Evolutionary conservation across 2,797 vertebrate genomes (phyloP), one percentile per base, ranked within the genome.

Genomic region (Platyrinchus mystaceus): DNA sequence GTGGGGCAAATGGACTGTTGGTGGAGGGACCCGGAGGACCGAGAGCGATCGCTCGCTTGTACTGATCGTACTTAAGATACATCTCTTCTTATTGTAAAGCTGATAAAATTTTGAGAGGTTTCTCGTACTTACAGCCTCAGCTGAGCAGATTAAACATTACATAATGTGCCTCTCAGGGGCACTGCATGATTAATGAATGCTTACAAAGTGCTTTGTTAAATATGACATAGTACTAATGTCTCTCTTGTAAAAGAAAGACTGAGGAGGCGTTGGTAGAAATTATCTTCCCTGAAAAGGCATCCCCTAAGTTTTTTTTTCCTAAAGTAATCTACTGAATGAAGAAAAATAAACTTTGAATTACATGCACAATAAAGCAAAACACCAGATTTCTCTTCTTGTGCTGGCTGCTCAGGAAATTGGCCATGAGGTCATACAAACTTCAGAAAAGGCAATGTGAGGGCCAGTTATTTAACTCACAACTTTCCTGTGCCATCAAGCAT

Each of bases 111-210:
- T 87, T 67, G 89, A 94, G 93, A 89, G 87, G 77, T 94, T 96
- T 94, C 94, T 93, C 95, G 94, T 96, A 67, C 87, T 91, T 91
- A 88, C 74, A 90, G 80, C 81, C 84, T 93, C 75, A 64, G 52
- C 78, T 68, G 95, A 95, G 92, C 92, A 95, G 95, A 96, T 96
- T 96, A 96, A 95, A 94, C 90, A 85, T 97, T 97, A 95, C 88
- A 91, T 95, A 96, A 95, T 82, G 86, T 91, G 88, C 73, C 90
- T 95, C 96, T 94, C 96, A 88, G 94, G 91, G 83, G 58, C 87
- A 91, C 87, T 95, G 30, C 94, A 92, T 95, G 95, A 96, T 97
- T 96, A 95, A 95, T 95, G 94, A 88, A 84, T 84, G 95, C 89
- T 94, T 89, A 86, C 91, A 94, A 94, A 96, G 93, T 94, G 80